phyloP scores from a whole-genome alignment of 2,113 vertebrate species.

The Stigmatopora nigra region DNA sequence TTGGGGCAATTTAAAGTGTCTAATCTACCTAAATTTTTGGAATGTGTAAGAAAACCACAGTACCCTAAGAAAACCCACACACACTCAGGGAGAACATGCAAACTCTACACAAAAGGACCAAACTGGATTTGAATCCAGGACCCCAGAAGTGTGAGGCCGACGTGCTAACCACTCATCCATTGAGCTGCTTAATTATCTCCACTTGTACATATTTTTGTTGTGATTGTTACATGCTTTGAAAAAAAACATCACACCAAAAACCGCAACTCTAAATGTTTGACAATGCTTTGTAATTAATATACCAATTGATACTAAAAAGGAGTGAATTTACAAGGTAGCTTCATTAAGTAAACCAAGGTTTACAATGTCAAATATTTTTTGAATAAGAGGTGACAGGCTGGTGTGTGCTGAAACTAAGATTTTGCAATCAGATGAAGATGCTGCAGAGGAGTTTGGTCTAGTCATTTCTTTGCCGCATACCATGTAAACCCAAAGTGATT shows the following conservation, averaged over 20 bases:
- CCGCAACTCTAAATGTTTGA: neutral
- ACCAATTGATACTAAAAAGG: neutral
- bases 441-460: neutral
- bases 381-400: neutral
- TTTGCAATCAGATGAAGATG: neutral
- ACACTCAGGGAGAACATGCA: too few relatives aligned
- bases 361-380: neutral
- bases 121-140: too few relatives aligned
- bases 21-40: too few relatives aligned
- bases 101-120: too few relatives aligned
- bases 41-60: too few relatives aligned
- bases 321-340: neutral
- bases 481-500: too few relatives aligned
- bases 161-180: too few relatives aligned
- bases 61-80: too few relatives aligned
- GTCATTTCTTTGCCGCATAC: too few relatives aligned
- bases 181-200: too few relatives aligned
- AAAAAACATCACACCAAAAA: neutral
- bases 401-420: neutral
- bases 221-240: neutral
- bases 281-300: neutral
- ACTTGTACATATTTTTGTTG: neutral
- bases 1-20: too few relatives aligned
- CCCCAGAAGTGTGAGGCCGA: too few relatives aligned
- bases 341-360: neutral